A percentile compares a stretch with the other conserved stretches of the same genome.
These are phyloP conservation scores for Ceyx margarethae DNA, from an alignment of 2,113 vertebrate species.

Conservation along the genomic window DNA sequence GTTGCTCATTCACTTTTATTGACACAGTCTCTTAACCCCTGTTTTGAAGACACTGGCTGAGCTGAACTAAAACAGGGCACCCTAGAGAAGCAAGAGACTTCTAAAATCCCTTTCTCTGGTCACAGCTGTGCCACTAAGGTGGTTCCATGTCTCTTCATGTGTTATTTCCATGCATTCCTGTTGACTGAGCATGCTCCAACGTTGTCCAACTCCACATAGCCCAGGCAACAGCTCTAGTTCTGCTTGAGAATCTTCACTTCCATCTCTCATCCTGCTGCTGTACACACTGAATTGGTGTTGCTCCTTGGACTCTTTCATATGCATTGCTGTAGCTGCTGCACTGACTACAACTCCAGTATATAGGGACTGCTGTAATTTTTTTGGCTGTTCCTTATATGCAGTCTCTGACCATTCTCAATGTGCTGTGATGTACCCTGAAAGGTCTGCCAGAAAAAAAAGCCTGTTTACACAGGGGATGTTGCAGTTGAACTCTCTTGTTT, in stretches of 20 bases:
- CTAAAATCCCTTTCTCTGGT: not conserved
- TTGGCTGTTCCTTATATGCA: not conserved
- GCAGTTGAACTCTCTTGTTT: not conserved
- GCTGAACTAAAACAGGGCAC: not conserved
- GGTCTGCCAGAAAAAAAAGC: not conserved
- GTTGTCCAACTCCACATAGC: not conserved
- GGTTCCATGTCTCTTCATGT: not conserved
- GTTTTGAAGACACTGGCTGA: not conserved
- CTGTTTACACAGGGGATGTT: not conserved
- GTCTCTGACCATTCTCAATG: not conserved
- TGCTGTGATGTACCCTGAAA: not conserved
- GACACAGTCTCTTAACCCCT: not conserved
- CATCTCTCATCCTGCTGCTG: not conserved
- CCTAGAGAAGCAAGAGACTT: fast-evolving
- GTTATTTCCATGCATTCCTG: not conserved
- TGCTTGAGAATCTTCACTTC: not conserved
- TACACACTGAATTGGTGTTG: not conserved
- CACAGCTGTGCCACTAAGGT: not conserved
- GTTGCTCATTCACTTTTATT: not conserved
- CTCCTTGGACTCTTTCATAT: not conserved
- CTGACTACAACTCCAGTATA: not conserved
- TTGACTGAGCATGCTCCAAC: not conserved
- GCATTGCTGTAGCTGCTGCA: not conserved
- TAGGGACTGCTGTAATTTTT: not conserved
- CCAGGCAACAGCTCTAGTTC: not conserved